Evolutionary conservation across 2,888 invertebrate genomes (phyloP).

Genomic region (Panzeria rudis): DNA sequence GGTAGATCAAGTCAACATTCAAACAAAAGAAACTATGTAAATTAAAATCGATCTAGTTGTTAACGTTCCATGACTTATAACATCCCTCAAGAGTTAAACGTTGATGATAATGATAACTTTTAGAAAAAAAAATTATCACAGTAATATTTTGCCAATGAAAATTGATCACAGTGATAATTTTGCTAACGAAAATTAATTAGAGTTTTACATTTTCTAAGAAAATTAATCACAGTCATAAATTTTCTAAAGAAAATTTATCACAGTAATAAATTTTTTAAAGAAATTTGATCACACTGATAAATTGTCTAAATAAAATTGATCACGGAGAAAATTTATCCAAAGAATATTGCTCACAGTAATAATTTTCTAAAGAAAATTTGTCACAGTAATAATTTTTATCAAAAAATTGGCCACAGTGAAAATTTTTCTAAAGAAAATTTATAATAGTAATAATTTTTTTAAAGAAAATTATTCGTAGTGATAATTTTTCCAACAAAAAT

Average conservation of each 20-base stretch:
- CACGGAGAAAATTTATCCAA: neutral
- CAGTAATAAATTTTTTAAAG: neutral
- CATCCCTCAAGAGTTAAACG: too few relatives aligned
- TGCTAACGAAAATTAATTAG: too few relatives aligned
- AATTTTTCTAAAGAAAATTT: neutral
- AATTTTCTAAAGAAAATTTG: neutral
- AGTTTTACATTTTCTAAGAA: neutral
- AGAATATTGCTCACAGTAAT: neutral
- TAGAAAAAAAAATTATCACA: neutral
- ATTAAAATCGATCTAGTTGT: too few relatives aligned
- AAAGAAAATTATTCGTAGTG: neutral
- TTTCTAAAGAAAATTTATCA: neutral
- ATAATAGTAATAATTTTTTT: neutral
- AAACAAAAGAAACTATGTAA: too few relatives aligned
- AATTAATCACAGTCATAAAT: neutral
- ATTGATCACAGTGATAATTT: neutral
- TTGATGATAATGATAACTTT: too few relatives aligned
- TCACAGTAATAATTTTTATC: neutral
- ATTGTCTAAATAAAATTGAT: too few relatives aligned
- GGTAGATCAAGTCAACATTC: too few relatives aligned
- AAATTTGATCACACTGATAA: too few relatives aligned
- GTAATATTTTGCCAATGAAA: neutral
- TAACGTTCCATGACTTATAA: too few relatives aligned
- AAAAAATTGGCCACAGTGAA: neutral
- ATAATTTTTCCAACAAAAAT: neutral